These are phyloP conservation scores for Sarcophaga peregrina DNA, from an alignment of 1,140 invertebrate species.

Conservation along the genomic window DNA sequence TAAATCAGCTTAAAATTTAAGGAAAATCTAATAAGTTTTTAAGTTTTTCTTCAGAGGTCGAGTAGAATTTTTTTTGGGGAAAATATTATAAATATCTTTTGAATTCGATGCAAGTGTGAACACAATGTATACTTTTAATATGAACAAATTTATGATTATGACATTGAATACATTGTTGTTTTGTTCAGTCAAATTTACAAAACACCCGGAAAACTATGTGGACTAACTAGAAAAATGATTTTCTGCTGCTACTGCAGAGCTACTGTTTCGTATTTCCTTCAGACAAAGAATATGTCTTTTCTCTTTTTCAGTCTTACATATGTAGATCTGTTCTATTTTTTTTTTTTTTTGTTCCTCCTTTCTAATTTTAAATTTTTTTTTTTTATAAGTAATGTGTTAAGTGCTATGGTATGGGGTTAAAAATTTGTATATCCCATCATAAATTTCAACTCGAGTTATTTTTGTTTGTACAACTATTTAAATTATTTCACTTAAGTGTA, in stretches of 20 bases:
- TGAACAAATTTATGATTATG: not conserved
- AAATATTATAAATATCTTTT: too few relatives aligned
- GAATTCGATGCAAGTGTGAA: not conserved
- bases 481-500: not conserved
- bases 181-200: conserved; percentile 10
- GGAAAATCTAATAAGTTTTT: too few relatives aligned
- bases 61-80: too few relatives aligned
- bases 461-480: not conserved
- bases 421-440: conserved; percentile 27
- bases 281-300: not conserved
- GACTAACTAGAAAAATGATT: not conserved
- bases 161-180: not conserved
- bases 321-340: conserved; percentile 1
- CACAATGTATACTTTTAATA: not conserved
- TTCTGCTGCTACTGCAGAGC: not conserved
- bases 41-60: too few relatives aligned
- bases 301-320: not conserved
- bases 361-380: not conserved
- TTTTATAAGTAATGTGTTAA: conserved; percentile 11
- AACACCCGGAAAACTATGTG: conserved; percentile 8
- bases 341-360: not conserved
- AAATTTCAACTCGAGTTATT: conserved; percentile 9
- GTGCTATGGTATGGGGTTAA: conserved; percentile 13
- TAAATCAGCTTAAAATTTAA: too few relatives aligned
- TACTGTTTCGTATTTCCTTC: not conserved